These are phyloP conservation scores for Nasonia longicornis DNA, from an alignment of 1,140 invertebrate genomes.

Conservation along the genomic window DNA sequence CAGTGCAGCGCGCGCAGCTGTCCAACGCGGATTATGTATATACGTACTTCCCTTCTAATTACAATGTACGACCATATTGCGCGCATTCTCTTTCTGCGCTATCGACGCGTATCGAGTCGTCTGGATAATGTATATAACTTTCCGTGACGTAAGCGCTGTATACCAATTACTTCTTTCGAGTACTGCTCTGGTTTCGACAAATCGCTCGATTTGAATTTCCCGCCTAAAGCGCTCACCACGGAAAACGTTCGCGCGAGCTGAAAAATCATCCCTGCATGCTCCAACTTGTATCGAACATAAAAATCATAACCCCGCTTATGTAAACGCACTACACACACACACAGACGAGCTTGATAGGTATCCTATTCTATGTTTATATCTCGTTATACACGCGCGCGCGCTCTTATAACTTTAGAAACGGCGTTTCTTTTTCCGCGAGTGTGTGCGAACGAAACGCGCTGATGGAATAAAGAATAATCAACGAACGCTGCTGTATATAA, in stretches of 20 bases:
- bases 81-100: neutral
- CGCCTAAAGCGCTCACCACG: no score
- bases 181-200: no score
- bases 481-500: neutral
- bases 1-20: no score
- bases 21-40: neutral
- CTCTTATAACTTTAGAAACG: neutral
- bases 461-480: neutral
- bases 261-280: no score
- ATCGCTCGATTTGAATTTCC: no score
- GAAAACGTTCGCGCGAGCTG: no score
- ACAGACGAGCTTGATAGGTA: no score
- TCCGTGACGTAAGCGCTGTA: no score
- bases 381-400: neutral
- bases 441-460: neutral
- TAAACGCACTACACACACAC: neutral
- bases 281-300: neutral
- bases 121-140: no score
- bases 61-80: neutral
- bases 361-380: neutral
- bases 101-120: no score
- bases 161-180: no score
- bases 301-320: neutral
- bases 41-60: neutral
- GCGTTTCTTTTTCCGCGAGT: neutral